These are phyloP conservation scores for Drosophila percnosoma DNA, from an alignment of 2,888 invertebrate genomes.

Conservation along the genomic window DNA sequence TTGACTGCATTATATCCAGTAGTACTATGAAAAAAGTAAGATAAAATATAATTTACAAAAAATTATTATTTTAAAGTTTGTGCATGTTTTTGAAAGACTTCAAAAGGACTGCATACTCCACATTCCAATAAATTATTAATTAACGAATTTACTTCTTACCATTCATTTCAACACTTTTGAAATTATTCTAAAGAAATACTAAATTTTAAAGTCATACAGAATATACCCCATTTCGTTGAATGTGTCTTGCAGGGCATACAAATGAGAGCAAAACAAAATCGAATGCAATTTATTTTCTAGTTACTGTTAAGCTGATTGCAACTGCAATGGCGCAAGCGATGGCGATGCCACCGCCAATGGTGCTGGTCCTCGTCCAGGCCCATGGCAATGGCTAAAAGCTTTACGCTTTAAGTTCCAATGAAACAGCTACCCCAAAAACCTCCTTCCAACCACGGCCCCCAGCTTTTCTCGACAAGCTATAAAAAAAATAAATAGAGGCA, in stretches of 20 bases:
- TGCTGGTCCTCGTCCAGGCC: constrained; percentile 8
- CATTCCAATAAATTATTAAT: background rate
- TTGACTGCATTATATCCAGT: constrained; percentile 12
- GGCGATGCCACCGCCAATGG: constrained; percentile 18
- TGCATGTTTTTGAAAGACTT: background rate
- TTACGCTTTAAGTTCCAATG: constrained; percentile 62
- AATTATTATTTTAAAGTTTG: background rate
- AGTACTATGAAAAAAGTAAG: background rate
- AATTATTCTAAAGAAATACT: background rate
- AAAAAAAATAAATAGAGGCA: constrained; percentile 52
- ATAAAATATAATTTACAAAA: background rate
- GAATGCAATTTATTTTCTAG: constrained; percentile 81
- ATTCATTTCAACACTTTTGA: background rate
- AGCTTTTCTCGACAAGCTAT: background rate
- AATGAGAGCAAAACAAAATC: constrained; percentile 65
- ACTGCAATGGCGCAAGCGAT: constrained; percentile 36
- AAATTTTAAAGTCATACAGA: background rate
- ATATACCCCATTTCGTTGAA: background rate
- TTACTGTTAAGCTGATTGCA: constrained; percentile 81
- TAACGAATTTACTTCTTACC: too few relatives aligned
- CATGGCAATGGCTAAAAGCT: constrained; percentile 58
- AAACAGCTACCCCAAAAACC: background rate
- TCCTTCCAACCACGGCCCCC: background rate
- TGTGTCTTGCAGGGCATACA: constrained; percentile 20
- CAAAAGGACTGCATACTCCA: background rate